Evolutionary conservation across 2,797 vertebrate species (phyloP).

Genomic region (Acanthiza pusilla): DNA sequence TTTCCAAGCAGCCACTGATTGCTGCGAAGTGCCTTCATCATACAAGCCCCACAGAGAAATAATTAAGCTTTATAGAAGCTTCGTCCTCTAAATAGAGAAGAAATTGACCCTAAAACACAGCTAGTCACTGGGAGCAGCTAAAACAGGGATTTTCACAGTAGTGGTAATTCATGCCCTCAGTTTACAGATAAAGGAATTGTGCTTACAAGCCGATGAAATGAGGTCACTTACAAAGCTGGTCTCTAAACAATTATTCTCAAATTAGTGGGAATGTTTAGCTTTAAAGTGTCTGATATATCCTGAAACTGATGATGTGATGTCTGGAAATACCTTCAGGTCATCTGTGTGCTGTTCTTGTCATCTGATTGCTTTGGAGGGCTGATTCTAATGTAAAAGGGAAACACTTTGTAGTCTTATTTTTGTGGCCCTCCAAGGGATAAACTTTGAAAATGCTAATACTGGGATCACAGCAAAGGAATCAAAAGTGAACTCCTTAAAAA

Average conservation of each 20-base stretch:
- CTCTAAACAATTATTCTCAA: not conserved
- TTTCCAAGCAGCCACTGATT: not conserved
- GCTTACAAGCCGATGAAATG: not conserved
- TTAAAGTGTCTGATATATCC: not conserved
- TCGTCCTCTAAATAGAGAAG: not conserved
- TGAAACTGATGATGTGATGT: not conserved
- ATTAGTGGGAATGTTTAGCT: not conserved
- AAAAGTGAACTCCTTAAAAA: slow-evolving; percentile 7
- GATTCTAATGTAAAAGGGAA: not conserved
- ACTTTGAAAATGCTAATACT: not conserved
- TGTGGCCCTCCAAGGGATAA: not conserved
- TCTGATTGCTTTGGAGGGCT: not conserved
- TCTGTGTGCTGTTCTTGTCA: not conserved
- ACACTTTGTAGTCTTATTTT: not conserved
- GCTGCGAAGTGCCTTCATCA: not conserved
- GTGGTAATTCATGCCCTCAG: not conserved
- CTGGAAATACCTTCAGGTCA: not conserved
- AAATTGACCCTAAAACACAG: not conserved
- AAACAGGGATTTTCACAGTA: not conserved
- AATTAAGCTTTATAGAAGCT: not conserved
- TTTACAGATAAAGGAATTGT: not conserved
- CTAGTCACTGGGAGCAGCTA: not conserved
- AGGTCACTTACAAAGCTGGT: not conserved
- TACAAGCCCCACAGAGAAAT: not conserved
- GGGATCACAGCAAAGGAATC: not conserved